phyloP scores from a whole-genome alignment of 2,113 vertebrate species.

The Oophaga pumilio region DNA sequence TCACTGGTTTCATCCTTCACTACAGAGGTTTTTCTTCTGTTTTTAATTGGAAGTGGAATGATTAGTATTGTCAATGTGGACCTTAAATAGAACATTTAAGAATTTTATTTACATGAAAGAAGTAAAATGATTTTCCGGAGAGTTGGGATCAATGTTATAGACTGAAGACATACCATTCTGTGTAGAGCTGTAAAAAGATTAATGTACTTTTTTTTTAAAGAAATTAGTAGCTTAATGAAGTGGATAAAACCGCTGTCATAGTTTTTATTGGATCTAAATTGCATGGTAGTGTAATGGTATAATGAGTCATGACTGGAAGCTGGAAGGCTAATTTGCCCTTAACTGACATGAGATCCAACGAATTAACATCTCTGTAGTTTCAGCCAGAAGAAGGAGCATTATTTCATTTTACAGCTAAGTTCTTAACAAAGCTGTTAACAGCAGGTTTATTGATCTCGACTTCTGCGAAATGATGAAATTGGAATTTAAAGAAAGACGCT shows the following conservation, averaged over 20 bases:
- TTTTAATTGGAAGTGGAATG: constrained; percentile 51
- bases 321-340: constrained; percentile 84
- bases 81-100: constrained; percentile 70
- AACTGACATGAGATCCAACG: constrained; percentile 77
- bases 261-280: constrained; percentile 90
- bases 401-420: constrained; percentile 71
- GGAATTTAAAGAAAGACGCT: constrained; percentile 64
- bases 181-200: constrained; percentile 85
- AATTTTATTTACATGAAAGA: constrained; percentile 75
- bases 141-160: constrained; percentile 72
- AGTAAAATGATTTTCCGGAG: constrained; percentile 73
- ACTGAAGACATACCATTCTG: constrained; percentile 80
- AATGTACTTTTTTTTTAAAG: constrained; percentile 78
- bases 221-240: constrained; percentile 94
- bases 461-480: constrained; percentile 70
- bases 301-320: constrained; percentile 86
- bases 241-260: constrained; percentile 89
- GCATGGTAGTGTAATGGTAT: constrained; percentile 84
- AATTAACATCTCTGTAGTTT: constrained; percentile 75
- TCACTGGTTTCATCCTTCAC: neutral
- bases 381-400: constrained; percentile 66
- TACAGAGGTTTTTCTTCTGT: constrained; percentile 62
- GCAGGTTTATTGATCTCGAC: constrained; percentile 70
- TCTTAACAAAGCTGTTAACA: constrained; percentile 73
- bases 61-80: constrained; percentile 69